These are phyloP conservation scores for Drosophila pseudoobscura DNA, from an alignment of 1,140 invertebrate genomes.

Conservation along the genomic window DNA sequence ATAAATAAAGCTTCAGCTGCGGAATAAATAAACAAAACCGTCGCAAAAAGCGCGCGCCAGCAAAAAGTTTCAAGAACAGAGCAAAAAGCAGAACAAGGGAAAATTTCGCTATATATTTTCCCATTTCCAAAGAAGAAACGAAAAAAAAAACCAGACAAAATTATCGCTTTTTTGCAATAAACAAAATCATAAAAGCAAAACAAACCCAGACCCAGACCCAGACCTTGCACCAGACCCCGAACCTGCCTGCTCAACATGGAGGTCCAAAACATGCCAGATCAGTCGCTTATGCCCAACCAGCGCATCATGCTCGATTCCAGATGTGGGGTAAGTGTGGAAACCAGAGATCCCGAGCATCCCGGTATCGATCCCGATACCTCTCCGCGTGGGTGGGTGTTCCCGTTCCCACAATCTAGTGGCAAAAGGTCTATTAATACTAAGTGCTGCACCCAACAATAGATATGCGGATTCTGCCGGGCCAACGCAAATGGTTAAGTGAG, in stretches of 20 bases:
- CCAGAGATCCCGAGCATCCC: not conserved
- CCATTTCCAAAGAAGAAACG: slow-evolving; percentile 25
- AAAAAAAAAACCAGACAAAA: slow-evolving; percentile 38
- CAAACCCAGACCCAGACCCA: not conserved
- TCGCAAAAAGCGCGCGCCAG: slow-evolving; percentile 62
- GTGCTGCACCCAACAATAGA: slow-evolving; percentile 59
- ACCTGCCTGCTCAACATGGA: slow-evolving; percentile 53
- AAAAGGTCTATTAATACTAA: slow-evolving; percentile 51
- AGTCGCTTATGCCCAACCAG: slow-evolving; percentile 48
- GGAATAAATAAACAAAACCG: slow-evolving; percentile 60
- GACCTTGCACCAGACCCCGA: slow-evolving; percentile 2
- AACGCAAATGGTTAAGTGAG: slow-evolving; percentile 20
- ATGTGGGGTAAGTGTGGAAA: slow-evolving; percentile 74
- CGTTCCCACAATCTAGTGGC: not conserved
- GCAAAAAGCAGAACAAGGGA: slow-evolving; percentile 7
- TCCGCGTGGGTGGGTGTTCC: slow-evolving; percentile 8
- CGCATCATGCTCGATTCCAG: slow-evolving; percentile 65
- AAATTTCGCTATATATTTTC: slow-evolving; percentile 52
- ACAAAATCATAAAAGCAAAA: slow-evolving; percentile 25
- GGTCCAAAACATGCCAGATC: slow-evolving; percentile 68
- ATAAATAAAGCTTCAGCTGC: slow-evolving; percentile 54
- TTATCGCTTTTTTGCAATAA: slow-evolving; percentile 50
- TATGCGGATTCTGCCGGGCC: slow-evolving; percentile 22
- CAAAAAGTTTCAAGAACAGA: slow-evolving; percentile 17
- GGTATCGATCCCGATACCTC: not conserved